Evolutionary conservation across 1,140 invertebrate genomes (phyloP), one percentile per base, ranked within the genome.

Genomic region (Heliconius congener): DNA sequence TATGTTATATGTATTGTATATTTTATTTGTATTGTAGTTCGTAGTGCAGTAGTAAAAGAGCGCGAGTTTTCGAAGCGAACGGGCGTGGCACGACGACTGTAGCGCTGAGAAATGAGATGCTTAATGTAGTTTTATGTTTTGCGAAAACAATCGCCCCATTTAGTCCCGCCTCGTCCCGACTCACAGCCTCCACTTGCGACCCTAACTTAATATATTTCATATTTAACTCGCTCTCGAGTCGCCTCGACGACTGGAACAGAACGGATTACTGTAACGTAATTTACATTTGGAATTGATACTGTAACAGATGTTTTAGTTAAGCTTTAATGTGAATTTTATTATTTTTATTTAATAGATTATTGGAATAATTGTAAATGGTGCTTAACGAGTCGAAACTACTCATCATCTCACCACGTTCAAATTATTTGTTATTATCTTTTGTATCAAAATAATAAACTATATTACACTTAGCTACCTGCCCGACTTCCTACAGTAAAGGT

Each of bases 41-140:
- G 9, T 8, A n/a, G 27, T 16, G 13, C 11, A 30, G 60, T 18
- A 23, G 60, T 30, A 66, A 13, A 30, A 27, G 60, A 46, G 34
- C 55, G n/a, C 55, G 5, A n/a, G 55, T 57, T 19, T 75, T 75
- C 74, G 6, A 37, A 37, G 6, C 6, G 34, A 37, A 37, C 34
- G 34, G 34, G 34, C 34, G 8, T 55, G n/a, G 74, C 52, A 55
- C 34, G 55, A 23, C 52, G 52, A 55, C n/a, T 66, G 55, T 23
- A 66, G 27, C 57, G 74, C n/a, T 76, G 74, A 76, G 74, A 76
- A 76, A 76, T 76, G 74, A 76, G 74, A 76, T 66, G 55, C 74
- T 76, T 76, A 76, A 76, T 76, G 74, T 39, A 76, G 55, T 76
- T 76, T 76, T 76, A 66, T 76, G 74, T 76, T 76, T 76, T 76